Evolutionary conservation across 2,797 vertebrate species (phyloP).

Genomic region (Notolabrus celidotus): DNA sequence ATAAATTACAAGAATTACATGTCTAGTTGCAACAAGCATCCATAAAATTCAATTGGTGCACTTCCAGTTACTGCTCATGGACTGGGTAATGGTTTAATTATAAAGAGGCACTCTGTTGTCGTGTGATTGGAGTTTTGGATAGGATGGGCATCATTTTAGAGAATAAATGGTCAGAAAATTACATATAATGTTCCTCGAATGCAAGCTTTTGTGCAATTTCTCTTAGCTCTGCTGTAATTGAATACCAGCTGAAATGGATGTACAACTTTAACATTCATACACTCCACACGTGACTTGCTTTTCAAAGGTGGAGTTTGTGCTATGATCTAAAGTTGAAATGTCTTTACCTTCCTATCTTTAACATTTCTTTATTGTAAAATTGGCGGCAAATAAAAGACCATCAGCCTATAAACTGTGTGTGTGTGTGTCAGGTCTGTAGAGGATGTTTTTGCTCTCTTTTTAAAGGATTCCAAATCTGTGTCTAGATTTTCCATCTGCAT

Average conservation of each 20-base stretch:
- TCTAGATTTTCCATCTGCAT: constrained; percentile 38
- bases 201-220: no score
- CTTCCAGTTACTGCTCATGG: constrained; percentile 7
- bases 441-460: constrained; percentile 18
- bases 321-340: neutral
- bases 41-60: constrained; percentile 2
- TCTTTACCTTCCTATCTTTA: neutral
- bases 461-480: constrained; percentile 6
- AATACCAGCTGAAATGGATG: no score
- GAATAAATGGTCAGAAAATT: neutral
- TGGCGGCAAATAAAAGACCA: constrained; percentile 7
- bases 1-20: neutral
- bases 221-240: no score
- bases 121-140: neutral
- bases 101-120: constrained; percentile 7
- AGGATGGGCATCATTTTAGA: neutral
- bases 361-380: constrained; percentile 5
- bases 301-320: neutral
- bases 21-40: neutral
- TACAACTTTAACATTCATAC: no score
- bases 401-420: constrained; percentile 6
- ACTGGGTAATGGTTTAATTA: constrained; percentile 4
- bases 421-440: constrained; percentile 6
- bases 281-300: no score
- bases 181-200: no score